These are phyloP conservation scores for Heliconius sara DNA, from an alignment of 2,888 invertebrate genomes.

Conservation along the genomic window DNA sequence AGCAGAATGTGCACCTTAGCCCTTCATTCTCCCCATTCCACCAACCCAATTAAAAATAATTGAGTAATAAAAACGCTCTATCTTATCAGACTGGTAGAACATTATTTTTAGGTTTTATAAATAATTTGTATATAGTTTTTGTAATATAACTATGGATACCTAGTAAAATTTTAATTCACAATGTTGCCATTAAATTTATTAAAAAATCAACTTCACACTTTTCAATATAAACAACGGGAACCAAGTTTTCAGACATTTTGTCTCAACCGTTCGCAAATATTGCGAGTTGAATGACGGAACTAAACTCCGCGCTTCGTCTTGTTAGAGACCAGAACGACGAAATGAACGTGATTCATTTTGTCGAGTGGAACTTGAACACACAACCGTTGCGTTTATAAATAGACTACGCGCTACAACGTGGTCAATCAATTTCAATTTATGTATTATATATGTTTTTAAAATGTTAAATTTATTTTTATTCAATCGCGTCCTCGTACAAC, in stretches of 20 bases:
- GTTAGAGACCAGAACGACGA: not conserved
- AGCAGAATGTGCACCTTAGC: too few relatives aligned
- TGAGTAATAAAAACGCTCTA: not conserved
- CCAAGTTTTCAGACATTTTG: not conserved
- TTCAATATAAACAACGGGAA: not conserved
- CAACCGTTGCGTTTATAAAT: too few relatives aligned
- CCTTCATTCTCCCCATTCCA: not conserved
- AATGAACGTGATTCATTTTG: not conserved
- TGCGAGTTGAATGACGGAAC: not conserved
- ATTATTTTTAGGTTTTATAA: not conserved
- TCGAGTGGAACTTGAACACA: too few relatives aligned
- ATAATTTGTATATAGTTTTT: too few relatives aligned
- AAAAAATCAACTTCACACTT: not conserved
- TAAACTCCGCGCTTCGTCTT: not conserved
- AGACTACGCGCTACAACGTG: not conserved
- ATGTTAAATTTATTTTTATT: slow-evolving; percentile 16
- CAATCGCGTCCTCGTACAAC: slow-evolving; percentile 28
- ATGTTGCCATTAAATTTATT: not conserved
- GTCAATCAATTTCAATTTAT: too few relatives aligned
- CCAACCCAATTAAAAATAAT: not conserved
- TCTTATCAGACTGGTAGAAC: not conserved
- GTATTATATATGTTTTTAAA: not conserved
- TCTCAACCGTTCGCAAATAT: not conserved
- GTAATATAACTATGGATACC: not conserved
- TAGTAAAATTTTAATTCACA: not conserved